These are phyloP conservation scores for Rhagophthalmus giganteus DNA, from an alignment of 2,888 invertebrate species.

Conservation along the genomic window DNA sequence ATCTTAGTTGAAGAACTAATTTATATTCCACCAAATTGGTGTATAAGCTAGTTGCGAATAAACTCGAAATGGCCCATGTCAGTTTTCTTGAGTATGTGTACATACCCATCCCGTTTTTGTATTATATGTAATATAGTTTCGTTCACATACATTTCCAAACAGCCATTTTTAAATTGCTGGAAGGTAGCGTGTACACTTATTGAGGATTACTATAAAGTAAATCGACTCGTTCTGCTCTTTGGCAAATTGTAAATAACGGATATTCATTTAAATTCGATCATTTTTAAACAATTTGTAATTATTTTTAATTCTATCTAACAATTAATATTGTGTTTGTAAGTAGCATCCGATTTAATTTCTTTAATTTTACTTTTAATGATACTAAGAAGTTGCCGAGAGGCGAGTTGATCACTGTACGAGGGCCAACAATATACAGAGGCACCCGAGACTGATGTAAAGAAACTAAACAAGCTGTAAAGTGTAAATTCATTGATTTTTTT, in stretches of 20 bases:
- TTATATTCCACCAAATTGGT: no score
- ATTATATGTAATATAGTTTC: slow-evolving; percentile 57
- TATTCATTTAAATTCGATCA: no score
- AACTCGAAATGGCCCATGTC: slow-evolving; percentile 29
- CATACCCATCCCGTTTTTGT: slow-evolving; percentile 47
- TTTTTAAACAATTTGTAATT: no score
- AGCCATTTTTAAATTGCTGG: slow-evolving; percentile 44
- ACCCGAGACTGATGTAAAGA: slow-evolving; percentile 58
- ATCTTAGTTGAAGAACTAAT: no score
- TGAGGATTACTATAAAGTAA: slow-evolving; percentile 44
- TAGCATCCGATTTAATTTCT: not conserved
- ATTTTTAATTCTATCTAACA: no score
- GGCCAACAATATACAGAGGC: slow-evolving; percentile 27
- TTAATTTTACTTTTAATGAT: slow-evolving; percentile 1
- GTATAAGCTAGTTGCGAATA: slow-evolving; percentile 13
- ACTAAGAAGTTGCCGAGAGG: slow-evolving; percentile 1
- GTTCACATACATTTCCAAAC: slow-evolving; percentile 51
- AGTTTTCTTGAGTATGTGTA: slow-evolving; percentile 48
- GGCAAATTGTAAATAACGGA: slow-evolving; percentile 22
- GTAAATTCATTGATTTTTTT: slow-evolving; percentile 55
- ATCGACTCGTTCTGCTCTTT: slow-evolving; percentile 7
- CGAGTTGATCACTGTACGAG: slow-evolving; percentile 12
- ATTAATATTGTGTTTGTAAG: not conserved
- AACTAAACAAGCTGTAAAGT: slow-evolving; percentile 56
- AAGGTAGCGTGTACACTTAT: slow-evolving; percentile 46